These are phyloP conservation scores for Enteromius viviparus DNA, from an alignment of 2,797 vertebrate species.

Conservation along the genomic window DNA sequence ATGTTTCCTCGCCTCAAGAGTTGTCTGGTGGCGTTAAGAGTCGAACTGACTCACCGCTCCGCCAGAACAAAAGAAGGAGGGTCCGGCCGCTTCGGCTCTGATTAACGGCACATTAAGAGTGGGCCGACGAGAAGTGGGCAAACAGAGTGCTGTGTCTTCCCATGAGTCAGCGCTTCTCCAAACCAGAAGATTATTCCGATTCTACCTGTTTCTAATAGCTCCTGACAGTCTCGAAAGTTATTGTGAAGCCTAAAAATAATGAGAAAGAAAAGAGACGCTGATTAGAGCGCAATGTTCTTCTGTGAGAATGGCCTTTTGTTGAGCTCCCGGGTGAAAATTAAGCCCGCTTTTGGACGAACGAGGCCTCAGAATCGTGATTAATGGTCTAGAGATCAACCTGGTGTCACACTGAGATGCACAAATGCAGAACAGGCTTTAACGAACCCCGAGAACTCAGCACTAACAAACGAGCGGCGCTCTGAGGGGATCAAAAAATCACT, in stretches of 20 bases:
- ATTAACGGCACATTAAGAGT: neutral
- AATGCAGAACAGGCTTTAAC: neutral
- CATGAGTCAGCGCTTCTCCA: neutral
- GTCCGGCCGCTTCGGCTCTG: neutral
- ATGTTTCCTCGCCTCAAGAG: neutral
- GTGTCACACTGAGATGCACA: slow-evolving; percentile 17
- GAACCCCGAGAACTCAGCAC: neutral
- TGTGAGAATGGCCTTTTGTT: slow-evolving; percentile 35
- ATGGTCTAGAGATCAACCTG: slow-evolving; percentile 15
- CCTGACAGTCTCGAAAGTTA: slow-evolving; percentile 56
- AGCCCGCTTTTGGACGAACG: neutral
- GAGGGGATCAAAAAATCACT: neutral
- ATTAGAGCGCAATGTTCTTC: neutral
- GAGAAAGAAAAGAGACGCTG: slow-evolving; percentile 30
- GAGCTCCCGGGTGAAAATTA: neutral
- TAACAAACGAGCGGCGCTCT: neutral
- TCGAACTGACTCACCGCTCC: slow-evolving; percentile 12
- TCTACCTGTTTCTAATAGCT: slow-evolving; percentile 59
- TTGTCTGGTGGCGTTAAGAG: neutral
- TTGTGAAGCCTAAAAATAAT: slow-evolving; percentile 52
- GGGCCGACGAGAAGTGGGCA: no score
- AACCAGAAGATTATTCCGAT: slow-evolving; percentile 60
- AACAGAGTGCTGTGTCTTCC: neutral
- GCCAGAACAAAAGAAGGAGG: neutral
- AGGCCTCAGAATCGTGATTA: slow-evolving; percentile 15